phyloP scores from a whole-genome alignment of 2,888 invertebrate species.

The Germaria angustata region DNA sequence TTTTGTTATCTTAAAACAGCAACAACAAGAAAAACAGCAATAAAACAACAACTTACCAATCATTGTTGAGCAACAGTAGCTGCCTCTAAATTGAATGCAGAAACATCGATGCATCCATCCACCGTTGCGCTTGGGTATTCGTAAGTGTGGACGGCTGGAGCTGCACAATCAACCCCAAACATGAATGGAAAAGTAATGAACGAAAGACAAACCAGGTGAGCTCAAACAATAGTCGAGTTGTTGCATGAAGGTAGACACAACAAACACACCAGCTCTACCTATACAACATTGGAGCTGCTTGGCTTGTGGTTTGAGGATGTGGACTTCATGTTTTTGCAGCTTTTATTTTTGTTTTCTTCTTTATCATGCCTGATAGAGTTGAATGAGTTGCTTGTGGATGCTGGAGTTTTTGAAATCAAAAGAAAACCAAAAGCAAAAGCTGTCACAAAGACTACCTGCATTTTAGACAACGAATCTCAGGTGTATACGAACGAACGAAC shows the following conservation, averaged over 20 bases:
- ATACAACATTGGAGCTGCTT: constrained; percentile 25
- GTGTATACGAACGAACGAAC: constrained; percentile 35
- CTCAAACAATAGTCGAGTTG: neutral
- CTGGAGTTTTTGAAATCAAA: constrained; percentile 28
- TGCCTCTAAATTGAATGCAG: constrained; percentile 41
- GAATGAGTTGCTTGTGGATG: constrained; percentile 52
- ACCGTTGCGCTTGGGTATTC: neutral
- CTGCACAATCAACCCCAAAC: constrained; percentile 50
- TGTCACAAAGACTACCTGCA: constrained; percentile 33
- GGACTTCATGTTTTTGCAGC: constrained; percentile 48
- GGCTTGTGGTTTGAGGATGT: constrained; percentile 51
- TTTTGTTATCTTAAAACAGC: constrained; percentile 7
- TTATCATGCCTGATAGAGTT: constrained; percentile 8
- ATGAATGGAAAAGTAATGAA: constrained; percentile 27
- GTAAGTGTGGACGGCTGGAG: constrained; percentile 10
- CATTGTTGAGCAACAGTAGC: constrained; percentile 64
- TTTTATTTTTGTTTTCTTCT: neutral
- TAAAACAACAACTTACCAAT: constrained; percentile 59
- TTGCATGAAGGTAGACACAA: constrained; percentile 31
- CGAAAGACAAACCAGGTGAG: constrained; percentile 18
- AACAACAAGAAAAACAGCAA: neutral
- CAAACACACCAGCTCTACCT: constrained; percentile 1
- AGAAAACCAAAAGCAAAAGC: constrained; percentile 10
- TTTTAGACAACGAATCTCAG: constrained; percentile 44
- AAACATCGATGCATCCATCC: constrained; percentile 40